Base-by-base conservation (phyloP, 2,113 vertebrate genomes). In the Hymenochirus boettgeri region DNA sequence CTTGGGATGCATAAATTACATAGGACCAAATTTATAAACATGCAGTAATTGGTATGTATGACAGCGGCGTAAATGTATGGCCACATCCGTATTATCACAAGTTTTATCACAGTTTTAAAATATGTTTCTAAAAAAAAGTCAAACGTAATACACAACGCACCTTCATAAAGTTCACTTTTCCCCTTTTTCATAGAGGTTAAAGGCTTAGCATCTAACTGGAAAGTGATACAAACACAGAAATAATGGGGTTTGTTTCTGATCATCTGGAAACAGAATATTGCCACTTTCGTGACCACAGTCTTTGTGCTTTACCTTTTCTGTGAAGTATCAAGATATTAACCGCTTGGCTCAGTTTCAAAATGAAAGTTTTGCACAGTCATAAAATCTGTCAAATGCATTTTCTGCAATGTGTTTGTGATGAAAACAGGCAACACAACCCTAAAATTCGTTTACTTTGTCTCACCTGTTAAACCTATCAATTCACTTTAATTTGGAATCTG, bases 401-500 rank as follows among this genome's bases (percentile, higher is more conserved):
- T 59, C 25, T 22, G 17, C 57, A 29, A 58, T 18, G 64, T 66
- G 64, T 58, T 58, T 66, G 45, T 66, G 64, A 66, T 66, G 39
- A 51, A 51, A 66, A 58, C 54, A 67, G 51, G 56, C 59, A 35
- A 19, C 65, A 52, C 26, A 29, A 47, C 57, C 17, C 39, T 60
- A 47, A 35, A 29, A 69, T 47, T 45, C 58, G 52, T 60, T 31
- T 29, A 69, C 46, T 37, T 50, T 17, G 65, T 69, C 55, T 84
- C 83, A 77, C 78, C 83, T 86, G 82, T 84, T 87, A 84, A 81
- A 81, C 77, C 85, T 87, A 90, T 88, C 86, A 3, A 77, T 85
- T 87, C 78, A 77, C 83, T 88, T 84, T 87, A 88, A 88, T 90
- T 87, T 88, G 85, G 81, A 88, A 79, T 74, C 59, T 69, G 79